Conservation (phyloP, 2,888 invertebrate species). For the Eulithis prunata region DNA sequence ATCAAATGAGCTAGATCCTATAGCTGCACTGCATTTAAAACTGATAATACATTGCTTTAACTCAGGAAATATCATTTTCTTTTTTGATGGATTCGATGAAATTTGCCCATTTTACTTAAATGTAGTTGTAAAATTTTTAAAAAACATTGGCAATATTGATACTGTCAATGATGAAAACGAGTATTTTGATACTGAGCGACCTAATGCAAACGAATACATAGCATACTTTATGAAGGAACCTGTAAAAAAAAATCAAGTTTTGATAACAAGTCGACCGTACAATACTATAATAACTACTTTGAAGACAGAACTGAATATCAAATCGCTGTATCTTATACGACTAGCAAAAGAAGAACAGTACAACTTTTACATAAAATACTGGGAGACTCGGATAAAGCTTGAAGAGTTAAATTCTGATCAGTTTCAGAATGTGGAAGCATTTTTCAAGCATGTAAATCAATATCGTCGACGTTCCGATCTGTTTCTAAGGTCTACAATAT, state of each 20-base stretch:
- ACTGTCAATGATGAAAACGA: neutral
- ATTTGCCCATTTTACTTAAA: neutral
- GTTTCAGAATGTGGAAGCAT: conserved; percentile 2
- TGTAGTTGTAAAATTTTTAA: neutral
- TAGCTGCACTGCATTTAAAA: neutral
- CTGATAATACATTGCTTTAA: neutral
- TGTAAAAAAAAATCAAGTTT: neutral
- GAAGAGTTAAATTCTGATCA: neutral
- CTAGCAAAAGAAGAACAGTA: neutral
- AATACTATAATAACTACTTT: neutral
- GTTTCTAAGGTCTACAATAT: neutral
- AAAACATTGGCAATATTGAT: neutral
- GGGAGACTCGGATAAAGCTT: conserved; percentile 2
- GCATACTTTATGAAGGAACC: neutral
- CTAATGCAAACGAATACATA: neutral
- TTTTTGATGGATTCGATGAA: conserved; percentile 6
- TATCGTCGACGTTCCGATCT: neutral
- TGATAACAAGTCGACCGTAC: neutral
- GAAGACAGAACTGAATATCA: neutral
- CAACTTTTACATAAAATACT: neutral
- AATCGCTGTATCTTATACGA: neutral
- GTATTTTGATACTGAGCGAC: neutral
- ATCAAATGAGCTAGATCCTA: conserved; percentile 3
- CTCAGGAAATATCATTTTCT: conserved; percentile 4
- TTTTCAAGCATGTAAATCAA: conserved; percentile 1